Base-by-base conservation (phyloP, 2,113 vertebrate species). In the Cromileptes altivelis region DNA sequence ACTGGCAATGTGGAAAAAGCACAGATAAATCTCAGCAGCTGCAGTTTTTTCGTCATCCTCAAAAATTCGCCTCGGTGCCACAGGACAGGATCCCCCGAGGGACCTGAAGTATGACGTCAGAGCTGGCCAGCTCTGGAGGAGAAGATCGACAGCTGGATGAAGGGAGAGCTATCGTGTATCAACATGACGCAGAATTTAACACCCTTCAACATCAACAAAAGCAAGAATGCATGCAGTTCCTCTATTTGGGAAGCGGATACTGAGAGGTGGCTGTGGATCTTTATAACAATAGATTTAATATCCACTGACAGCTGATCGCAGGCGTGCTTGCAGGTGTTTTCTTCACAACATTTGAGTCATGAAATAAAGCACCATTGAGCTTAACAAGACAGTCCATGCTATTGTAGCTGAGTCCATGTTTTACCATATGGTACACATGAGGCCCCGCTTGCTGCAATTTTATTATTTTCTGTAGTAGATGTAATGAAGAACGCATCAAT, bases 271-370 rank as follows among this genome's bases (percentile, higher is more conserved):
- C 21, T 56, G n/a, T 56, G 23, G 11, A 25, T 56, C 11, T 75
- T 75, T 12, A 64, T 40, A 40, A 64, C 60, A 40, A 64, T 45
- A 11, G 73, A 21, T 14, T 64, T 47, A 33, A 64, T 63, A 33
- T 64, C 73, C 19, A 75, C 30, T 40, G 27, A 63, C 12, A 49
- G 15, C 12, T 15, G 15, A 49, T 15, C 47, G 4, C 47, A 63
- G 2, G 37, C 42, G 8, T 67, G 14, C 21, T 67, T 58, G 27
- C 61, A 65, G 11, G 70, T 18, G 2, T 80, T 72, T 70, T 80
- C 23, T 61, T 49, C 47, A 49, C 4, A 13, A 55, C 23, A n/a
- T 55, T 63, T 45, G 18, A 47, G 6, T 55, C 30, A 49, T 49
- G 12, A 68, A 60, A 61, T 6, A 61, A 33, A 33, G 19, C 25